These are phyloP conservation scores for Synergus itoensis DNA, from an alignment of 2,888 invertebrate species.

Conservation along the genomic window DNA sequence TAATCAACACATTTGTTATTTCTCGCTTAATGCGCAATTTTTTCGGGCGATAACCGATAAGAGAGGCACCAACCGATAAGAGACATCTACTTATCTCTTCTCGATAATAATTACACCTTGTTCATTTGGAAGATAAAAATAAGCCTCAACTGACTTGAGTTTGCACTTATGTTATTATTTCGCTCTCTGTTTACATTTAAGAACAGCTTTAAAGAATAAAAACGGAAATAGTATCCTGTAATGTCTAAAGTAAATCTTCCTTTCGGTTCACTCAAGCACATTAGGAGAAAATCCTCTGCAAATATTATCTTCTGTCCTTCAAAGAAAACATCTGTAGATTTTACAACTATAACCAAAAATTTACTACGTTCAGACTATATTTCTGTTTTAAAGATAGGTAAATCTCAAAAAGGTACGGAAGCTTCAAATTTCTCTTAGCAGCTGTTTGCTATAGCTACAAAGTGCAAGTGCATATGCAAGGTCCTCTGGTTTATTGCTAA, in stretches of 20 bases:
- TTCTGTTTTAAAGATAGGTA: neutral
- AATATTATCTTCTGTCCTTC: neutral
- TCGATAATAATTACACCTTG: conserved; percentile 19
- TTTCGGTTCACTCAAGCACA: neutral
- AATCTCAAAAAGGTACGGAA: neutral
- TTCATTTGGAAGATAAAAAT: conserved; percentile 14
- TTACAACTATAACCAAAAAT: neutral
- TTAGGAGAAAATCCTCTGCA: neutral
- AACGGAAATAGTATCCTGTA: neutral
- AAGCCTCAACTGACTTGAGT: neutral
- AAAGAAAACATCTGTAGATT: conserved; percentile 9
- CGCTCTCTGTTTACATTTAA: neutral
- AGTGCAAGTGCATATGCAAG: neutral
- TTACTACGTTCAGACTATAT: neutral
- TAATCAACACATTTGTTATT: conserved; percentile 5
- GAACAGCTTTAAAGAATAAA: neutral
- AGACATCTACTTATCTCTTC: conserved; percentile 27
- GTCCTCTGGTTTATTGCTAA: neutral
- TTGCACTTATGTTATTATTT: neutral
- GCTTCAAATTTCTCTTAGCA: neutral
- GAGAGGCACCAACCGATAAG: conserved; percentile 23
- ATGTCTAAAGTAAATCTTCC: conserved; percentile 1
- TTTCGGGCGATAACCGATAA: conserved; percentile 37
- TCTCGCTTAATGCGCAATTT: conserved; percentile 1
- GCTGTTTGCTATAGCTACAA: neutral